Base-by-base conservation (phyloP, 2,797 vertebrate genomes). In the Hoplostethus atlanticus region DNA sequence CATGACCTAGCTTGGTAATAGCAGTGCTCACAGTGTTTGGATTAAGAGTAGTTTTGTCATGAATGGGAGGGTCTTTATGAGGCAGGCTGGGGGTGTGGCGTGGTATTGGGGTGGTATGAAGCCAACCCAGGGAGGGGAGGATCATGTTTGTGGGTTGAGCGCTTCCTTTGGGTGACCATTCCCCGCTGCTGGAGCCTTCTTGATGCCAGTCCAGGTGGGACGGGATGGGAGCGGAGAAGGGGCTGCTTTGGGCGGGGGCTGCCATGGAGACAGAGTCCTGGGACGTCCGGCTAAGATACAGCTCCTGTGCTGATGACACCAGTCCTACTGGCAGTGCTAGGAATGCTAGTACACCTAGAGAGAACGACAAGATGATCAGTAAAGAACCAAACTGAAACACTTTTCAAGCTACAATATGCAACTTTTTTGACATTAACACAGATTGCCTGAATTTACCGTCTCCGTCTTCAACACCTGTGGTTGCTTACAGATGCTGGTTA, bases 291-390 rank as follows among this genome's bases (percentile, higher is more conserved):
- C 88, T 91, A 80, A 95, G 91, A 89, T 93, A 89, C 85, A 89
- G 92, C 91, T 95, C 95, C 92, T 95, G 95, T 91, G 94, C 92
- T 81, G 96, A 94, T 89, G 96, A 95, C 86, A 94, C 94, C 92
- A 96, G 93, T 85, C 95, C 96, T 94, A 95, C 95, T 79, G 95
- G 95, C 95, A 96, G 94, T 89, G 95, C 95, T 95, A 97, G 95
- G 94, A 96, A 95, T 89, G 96, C 94, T 92, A 99, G 93, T 93
- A 97, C 94, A 95, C 96, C 98, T 99, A 79, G 21, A 68, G 70
- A 71, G 0, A 80, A 61, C 73, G 21, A 50, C 61, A 66, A 64
- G 21, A 38, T n/a, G 8, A 66, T 77, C 44, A 73, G 40, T 12
- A 64, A 12, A 31, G 11, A 3, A 70, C n/a, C 8, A 12, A 10